phyloP scores from a whole-genome alignment of 1,140 invertebrate genomes.

The Aphaenogaster rudis region DNA sequence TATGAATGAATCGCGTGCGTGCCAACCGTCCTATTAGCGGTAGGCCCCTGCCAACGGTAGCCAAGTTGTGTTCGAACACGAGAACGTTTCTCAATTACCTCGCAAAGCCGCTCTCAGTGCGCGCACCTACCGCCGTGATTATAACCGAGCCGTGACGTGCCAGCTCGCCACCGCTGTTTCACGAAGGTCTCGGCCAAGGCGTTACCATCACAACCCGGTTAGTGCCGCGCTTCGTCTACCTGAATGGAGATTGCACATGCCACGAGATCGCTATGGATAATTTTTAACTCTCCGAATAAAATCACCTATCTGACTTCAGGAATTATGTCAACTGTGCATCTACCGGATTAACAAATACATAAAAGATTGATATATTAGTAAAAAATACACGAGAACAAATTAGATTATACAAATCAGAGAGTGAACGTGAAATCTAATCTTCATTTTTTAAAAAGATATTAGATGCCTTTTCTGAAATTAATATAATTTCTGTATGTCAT shows the following conservation, averaged over 20 bases:
- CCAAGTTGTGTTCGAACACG: slow-evolving; percentile 75
- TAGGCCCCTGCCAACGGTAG: slow-evolving; percentile 69
- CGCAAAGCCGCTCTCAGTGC: slow-evolving; percentile 62
- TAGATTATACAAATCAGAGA: background rate
- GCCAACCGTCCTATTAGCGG: slow-evolving; percentile 75
- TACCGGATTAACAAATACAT: background rate
- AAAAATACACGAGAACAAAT: background rate
- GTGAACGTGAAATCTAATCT: background rate
- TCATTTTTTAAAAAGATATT: background rate
- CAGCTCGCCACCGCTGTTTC: slow-evolving; percentile 60
- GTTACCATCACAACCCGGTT: slow-evolving; percentile 66
- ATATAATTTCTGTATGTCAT: background rate
- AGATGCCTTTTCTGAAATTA: background rate
- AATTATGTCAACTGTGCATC: background rate
- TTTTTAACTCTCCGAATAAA: background rate
- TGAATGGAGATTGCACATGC: slow-evolving; percentile 15
- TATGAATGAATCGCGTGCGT: slow-evolving; percentile 79
- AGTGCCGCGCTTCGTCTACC: slow-evolving; percentile 56
- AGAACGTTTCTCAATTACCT: slow-evolving; percentile 77
- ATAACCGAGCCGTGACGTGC: slow-evolving; percentile 76
- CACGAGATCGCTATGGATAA: background rate
- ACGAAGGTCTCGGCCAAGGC: slow-evolving; percentile 75
- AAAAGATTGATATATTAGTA: background rate
- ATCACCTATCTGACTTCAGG: background rate
- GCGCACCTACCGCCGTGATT: slow-evolving; percentile 73